phyloP scores from a whole-genome alignment of 2,797 vertebrate species.

The Kryptopterus vitreolus region DNA sequence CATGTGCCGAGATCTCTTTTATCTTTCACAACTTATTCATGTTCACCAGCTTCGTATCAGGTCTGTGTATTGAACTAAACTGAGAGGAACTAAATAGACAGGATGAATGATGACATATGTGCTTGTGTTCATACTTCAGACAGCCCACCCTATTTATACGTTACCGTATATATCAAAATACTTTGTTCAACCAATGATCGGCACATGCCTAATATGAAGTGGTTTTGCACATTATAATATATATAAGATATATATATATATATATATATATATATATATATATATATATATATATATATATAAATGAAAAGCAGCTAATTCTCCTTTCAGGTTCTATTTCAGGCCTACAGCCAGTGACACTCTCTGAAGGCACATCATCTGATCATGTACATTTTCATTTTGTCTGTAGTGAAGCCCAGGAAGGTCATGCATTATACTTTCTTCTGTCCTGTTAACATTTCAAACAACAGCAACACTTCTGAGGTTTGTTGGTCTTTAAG shows the following conservation, averaged over 20 bases:
- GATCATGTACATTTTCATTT: slow-evolving; percentile 80
- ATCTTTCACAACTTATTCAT: neutral
- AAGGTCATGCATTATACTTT: slow-evolving; percentile 8
- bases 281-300: too few relatives aligned
- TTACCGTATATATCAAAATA: neutral
- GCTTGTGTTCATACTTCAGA: neutral
- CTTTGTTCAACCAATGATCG: neutral
- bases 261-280: too few relatives aligned
- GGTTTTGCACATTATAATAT: slow-evolving; percentile 99
- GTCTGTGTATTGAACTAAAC: neutral
- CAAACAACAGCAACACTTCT: slow-evolving; percentile 3
- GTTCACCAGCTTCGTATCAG: neutral
- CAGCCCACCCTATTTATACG: neutral
- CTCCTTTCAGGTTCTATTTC: slow-evolving; percentile 78
- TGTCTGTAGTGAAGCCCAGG: neutral
- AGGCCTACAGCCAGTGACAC: slow-evolving; percentile 94
- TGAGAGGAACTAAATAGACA: neutral
- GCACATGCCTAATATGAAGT: slow-evolving; percentile 73
- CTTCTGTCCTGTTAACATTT: slow-evolving; percentile 15
- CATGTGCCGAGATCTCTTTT: neutral
- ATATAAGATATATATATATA: too few relatives aligned
- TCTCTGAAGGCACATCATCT: slow-evolving; percentile 99
- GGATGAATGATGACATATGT: neutral
- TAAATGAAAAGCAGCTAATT: slow-evolving; percentile 96
- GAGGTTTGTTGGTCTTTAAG: slow-evolving; percentile 23